A percentile compares a stretch with the other conserved stretches of the same genome.
Evolutionary conservation across 2,888 invertebrate species (phyloP).

Genomic region (Eupithecia vulgata): DNA sequence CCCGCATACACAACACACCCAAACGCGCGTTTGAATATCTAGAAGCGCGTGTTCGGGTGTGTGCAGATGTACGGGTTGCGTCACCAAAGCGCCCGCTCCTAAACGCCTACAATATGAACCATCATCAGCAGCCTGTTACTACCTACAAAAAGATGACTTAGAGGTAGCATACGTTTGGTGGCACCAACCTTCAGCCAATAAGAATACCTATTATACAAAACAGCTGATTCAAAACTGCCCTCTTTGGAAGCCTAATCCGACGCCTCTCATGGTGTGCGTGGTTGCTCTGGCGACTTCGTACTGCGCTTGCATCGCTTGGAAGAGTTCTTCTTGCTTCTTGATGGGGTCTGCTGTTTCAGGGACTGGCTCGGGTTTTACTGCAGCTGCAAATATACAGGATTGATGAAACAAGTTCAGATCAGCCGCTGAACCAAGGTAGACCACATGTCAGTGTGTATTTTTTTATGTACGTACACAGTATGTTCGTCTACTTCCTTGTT

Average conservation of each 20-base stretch:
- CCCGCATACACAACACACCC: neutral
- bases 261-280: conserved; percentile 97
- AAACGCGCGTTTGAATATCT: neutral
- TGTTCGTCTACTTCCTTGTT: too few species aligned
- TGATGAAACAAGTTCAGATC: neutral
- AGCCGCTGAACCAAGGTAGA: neutral
- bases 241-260: conserved; percentile 90
- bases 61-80: neutral
- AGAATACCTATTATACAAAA: neutral
- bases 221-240: conserved; percentile 62
- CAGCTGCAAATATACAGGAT: conserved; percentile 52
- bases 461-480: too few species aligned
- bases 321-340: conserved; percentile 93
- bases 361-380: conserved; percentile 66
- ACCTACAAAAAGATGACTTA: too few species aligned
- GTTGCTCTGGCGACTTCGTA: conserved; percentile 98
- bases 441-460: neutral
- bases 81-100: neutral
- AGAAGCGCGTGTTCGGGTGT: neutral
- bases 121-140: too few species aligned
- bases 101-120: neutral
- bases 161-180: too few species aligned
- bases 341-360: conserved; percentile 81
- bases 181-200: neutral
- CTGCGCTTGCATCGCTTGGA: conserved; percentile 96